Base-by-base conservation (phyloP, 2,888 invertebrate genomes). In the Catonia carolina region DNA sequence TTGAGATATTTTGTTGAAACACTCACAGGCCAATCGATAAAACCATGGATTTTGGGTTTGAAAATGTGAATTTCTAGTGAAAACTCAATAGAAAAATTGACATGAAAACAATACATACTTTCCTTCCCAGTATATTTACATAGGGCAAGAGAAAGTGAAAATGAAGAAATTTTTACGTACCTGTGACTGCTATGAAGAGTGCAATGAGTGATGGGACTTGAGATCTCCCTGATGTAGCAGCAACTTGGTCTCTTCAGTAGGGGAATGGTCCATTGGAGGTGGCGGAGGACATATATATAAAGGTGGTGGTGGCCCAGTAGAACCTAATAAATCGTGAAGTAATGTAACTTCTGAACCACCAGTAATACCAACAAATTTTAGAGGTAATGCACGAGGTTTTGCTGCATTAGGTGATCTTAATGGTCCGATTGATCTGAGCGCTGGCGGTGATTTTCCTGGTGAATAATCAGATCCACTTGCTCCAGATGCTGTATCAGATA, bases 401-500 rank as follows among this genome's bases (percentile, higher is more conserved):
- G 45, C 67, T 47, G 69, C 65, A 60, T 69, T 68, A 41, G 64
- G 60, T 52, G 66, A 53, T 10, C 56, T 22, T 15, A 54, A 45
- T 6, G 62, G 61, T 47, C 60, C 59, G 27, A 60, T 58, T 5
- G 55, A 53, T 15, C 60, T 39, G 14, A 60, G 49, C 10, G 59
- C 36, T n/a, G 54, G 62, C 50, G 53, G 69, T 64, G 12, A 67
- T 62, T 61, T 69, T 65, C 64, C 69, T 62, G 59, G 70, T 62
- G 63, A 65, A 54, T 65, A 67, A 50, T 66, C 64, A 60, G 80
- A 81, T 59, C 78, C 74, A 55, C 79, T 79, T 37, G 76, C 74
- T 48, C 76, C 75, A 50, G 81, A 81, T 67, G 78, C 75, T 66
- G 79, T 82, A 69, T 84, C 84, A 45, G 83, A 79, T 66, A 86